Conservation (phyloP, 2,113 vertebrate species). For the Oreochromis niloticus region DNA sequence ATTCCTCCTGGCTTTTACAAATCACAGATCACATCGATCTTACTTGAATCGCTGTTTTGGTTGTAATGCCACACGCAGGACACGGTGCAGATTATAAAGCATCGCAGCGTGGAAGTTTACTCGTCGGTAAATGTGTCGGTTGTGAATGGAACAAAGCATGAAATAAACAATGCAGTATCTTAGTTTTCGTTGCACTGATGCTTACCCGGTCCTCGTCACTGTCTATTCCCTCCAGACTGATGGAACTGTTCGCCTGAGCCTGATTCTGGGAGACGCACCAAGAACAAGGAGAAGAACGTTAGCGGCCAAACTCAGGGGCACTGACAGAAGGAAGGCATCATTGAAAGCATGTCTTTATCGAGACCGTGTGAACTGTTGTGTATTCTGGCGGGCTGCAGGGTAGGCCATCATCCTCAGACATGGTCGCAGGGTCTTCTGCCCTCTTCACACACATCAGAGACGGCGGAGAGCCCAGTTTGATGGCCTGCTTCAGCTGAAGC, state of each 20-base stretch:
- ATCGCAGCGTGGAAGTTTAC: background rate
- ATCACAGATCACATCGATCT: background rate
- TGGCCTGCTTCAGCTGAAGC: conserved; percentile 74
- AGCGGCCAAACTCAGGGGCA: background rate
- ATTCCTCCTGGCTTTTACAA: background rate
- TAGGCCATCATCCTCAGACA: conserved; percentile 77
- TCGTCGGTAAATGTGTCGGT: background rate
- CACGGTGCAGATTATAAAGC: background rate
- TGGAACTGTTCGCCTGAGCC: conserved; percentile 71
- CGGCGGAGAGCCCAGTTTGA: conserved; percentile 74
- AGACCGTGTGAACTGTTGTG: conserved; percentile 52
- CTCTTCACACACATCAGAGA: conserved; percentile 68
- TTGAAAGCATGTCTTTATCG: conserved; percentile 22
- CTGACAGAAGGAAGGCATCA: background rate
- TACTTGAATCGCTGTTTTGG: background rate
- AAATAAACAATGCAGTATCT: background rate
- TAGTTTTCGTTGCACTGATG: background rate
- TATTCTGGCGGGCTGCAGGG: conserved; percentile 76
- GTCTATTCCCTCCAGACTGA: conserved; percentile 79
- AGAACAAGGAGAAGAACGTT: background rate
- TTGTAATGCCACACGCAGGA: background rate
- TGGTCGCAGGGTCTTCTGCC: conserved; percentile 67
- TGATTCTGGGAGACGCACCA: conserved; percentile 37
- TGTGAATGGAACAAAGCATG: background rate
- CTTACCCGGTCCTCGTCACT: conserved; percentile 82